These are phyloP conservation scores for Chloroceryle amazona DNA, from an alignment of 2,797 vertebrate species.

Conservation along the genomic window DNA sequence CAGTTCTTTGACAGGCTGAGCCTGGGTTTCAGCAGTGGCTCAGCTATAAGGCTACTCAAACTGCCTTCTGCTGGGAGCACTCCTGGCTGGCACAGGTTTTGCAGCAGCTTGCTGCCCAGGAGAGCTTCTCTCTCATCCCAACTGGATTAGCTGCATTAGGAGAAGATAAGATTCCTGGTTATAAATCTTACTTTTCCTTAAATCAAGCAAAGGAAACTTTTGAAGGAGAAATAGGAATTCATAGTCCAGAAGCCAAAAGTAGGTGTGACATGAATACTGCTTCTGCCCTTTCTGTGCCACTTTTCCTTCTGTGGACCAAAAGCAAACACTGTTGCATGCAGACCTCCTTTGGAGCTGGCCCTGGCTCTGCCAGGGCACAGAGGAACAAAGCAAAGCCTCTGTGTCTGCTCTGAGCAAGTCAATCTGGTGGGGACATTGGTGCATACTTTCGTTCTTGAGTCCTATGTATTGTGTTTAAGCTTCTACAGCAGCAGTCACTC, in stretches of 20 bases:
- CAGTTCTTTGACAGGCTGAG: background rate
- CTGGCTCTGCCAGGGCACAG: background rate
- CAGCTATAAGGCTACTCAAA: background rate
- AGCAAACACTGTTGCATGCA: background rate
- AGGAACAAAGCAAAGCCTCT: background rate
- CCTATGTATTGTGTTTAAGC: background rate
- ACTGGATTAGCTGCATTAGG: background rate
- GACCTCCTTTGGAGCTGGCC: background rate
- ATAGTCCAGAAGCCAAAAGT: background rate
- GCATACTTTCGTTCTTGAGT: background rate
- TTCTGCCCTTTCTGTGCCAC: background rate
- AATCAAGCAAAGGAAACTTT: background rate
- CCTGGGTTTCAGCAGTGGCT: background rate
- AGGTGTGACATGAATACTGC: fast-evolving
- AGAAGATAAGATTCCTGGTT: background rate
- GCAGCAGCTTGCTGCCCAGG: background rate
- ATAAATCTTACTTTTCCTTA: background rate
- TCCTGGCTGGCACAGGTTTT: background rate
- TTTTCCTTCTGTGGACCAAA: background rate
- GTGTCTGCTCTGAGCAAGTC: background rate
- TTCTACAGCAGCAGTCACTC: background rate
- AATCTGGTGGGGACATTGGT: background rate
- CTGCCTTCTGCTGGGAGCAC: background rate
- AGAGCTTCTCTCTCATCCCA: background rate
- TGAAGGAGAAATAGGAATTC: background rate